Evolutionary conservation across 2,113 vertebrate species (phyloP), one percentile per base, ranked within the genome.

Genomic region (Lepisosteus osseus): DNA sequence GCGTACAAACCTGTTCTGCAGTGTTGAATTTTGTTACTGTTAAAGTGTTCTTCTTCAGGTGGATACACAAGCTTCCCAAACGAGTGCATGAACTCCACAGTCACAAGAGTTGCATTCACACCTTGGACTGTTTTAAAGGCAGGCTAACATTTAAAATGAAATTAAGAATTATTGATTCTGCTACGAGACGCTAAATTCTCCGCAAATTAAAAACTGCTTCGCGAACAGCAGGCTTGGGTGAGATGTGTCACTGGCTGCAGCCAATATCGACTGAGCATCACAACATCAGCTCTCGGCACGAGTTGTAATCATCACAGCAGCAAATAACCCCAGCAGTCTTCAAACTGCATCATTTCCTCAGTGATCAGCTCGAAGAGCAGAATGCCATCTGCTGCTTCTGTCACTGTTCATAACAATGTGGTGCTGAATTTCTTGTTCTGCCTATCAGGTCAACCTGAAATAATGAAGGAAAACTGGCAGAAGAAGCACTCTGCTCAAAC

Each of bases 141-240:
- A 61, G 13, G 14, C 47, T 6, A 29, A 61, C 6, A 0, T 61
- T 6, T 14, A 61, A 61, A 61, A 61, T 14, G 6, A 64, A 6
- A 64, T 41, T 3, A 14, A 64, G 62, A 64, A 12, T 11, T 64
- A 64, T 64, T 43, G 62, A 64, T 64, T 64, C 62, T 64, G 62
- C 2, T 43, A 64, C 12, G 29, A 9, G 62, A 64, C 2, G 29
- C 62, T 43, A 64, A 7, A 43, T 64, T 64, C 15, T 40, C 4
- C 7, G 41, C 40, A 29, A 40, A 41, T 29, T 64, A 64, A 12
- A 64, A 64, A 64, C 40, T 14, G 8, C 62, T 29, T 17, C 3
- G 8, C 9, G 5, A 64, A 64, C 40, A 17, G 62, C 9, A 64
- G 62, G 11, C 41, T 64, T 41, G 62, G 29, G 41, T 7, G 40